A percentile compares a stretch with the other conserved stretches of the same genome.
Conservation (phyloP, 2,888 invertebrate species). For the Cataglyphis rosenhaueri region DNA sequence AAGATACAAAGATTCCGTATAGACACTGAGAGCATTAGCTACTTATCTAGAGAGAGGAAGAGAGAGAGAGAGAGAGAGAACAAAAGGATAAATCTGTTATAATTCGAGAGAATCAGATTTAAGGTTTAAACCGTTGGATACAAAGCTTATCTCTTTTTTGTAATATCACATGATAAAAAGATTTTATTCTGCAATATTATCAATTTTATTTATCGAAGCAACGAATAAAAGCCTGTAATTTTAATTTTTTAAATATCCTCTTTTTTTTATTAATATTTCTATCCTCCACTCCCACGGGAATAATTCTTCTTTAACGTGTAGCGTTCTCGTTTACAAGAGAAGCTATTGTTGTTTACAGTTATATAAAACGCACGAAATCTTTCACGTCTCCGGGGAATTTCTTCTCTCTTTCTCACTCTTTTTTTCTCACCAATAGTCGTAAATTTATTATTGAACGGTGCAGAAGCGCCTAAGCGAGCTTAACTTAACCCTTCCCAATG, state of each 20-base stretch:
- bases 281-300: too few relatives aligned
- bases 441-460: constrained; percentile 35
- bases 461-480: not conserved
- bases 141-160: not conserved
- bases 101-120: not conserved
- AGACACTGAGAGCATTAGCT: not conserved
- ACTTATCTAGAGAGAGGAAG: not conserved
- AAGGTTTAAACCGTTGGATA: not conserved
- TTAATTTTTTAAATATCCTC: not conserved
- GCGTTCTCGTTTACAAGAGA: not conserved
- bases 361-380: not conserved
- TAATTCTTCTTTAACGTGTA: not conserved
- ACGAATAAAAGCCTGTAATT: not conserved
- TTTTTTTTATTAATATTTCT: not conserved
- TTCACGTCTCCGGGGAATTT: not conserved
- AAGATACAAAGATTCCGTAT: not conserved
- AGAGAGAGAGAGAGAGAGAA: not conserved
- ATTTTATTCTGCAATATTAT: not conserved
- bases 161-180: not conserved
- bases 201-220: not conserved
- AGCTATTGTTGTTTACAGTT: not conserved
- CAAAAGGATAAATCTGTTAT: not conserved
- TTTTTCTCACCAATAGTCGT: constrained; percentile 6
- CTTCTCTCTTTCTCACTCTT: not conserved
- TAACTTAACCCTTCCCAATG: constrained; percentile 53